These are phyloP conservation scores for Rhimphoctona megacephalus DNA, from an alignment of 2,888 invertebrate genomes.

Conservation along the genomic window DNA sequence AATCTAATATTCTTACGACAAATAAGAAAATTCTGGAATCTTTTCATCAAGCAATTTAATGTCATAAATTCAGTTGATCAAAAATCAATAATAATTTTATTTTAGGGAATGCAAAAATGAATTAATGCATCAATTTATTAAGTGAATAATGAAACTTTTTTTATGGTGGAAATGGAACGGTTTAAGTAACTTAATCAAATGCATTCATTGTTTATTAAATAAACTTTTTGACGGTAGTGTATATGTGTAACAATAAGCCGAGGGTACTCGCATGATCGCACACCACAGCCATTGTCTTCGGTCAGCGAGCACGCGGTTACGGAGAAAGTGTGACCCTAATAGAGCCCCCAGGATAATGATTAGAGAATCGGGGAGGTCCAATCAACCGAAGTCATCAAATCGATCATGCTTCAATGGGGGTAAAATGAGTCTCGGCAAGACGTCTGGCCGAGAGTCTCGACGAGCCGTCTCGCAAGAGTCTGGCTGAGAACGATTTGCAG, in stretches of 20 bases:
- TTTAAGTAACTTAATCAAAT: not conserved
- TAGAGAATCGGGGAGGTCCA: conserved; percentile 78
- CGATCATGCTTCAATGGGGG: conserved; percentile 42
- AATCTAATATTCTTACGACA: too few relatives aligned
- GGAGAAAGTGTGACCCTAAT: conserved; percentile 83
- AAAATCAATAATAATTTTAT: too few relatives aligned
- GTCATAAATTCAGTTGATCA: too few relatives aligned
- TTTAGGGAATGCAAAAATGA: not conserved
- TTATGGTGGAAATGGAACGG: not conserved
- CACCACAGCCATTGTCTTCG: conserved; percentile 73
- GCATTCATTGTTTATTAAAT: conserved; percentile 2
- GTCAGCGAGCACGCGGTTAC: conserved; percentile 57
- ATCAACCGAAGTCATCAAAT: conserved; percentile 75
- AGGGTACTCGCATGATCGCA: conserved; percentile 67
- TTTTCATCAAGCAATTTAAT: too few relatives aligned
- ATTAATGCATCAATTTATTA: not conserved
- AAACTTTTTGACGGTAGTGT: conserved; percentile 25
- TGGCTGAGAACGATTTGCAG: too few relatives aligned
- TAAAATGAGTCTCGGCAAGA: too few relatives aligned
- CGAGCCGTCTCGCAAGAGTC: too few relatives aligned
- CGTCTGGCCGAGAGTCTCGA: too few relatives aligned
- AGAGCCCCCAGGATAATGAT: conserved; percentile 76
- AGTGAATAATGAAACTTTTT: not conserved
- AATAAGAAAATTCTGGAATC: too few relatives aligned
- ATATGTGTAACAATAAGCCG: conserved; percentile 58